Evolutionary conservation across 2,113 vertebrate genomes (phyloP).

Genomic region (Prunella himalayana): DNA sequence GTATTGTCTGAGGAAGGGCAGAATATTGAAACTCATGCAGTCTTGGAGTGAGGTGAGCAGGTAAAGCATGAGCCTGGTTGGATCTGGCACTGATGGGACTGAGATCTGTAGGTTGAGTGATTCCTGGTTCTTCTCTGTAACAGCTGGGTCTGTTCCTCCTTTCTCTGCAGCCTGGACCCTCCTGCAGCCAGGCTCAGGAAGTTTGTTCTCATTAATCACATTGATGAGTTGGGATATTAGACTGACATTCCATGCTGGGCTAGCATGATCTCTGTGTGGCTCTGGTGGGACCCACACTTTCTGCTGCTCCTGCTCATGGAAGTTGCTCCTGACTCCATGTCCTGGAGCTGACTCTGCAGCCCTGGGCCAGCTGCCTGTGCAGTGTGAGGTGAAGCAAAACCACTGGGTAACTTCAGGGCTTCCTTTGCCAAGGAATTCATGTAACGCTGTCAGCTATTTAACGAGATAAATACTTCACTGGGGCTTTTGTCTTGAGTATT

Average conservation of each 20-base stretch:
- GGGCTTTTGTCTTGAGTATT: conserved; percentile 39
- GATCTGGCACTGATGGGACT: not conserved
- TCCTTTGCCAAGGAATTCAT: conserved; percentile 38
- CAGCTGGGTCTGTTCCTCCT: not conserved
- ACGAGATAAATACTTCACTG: conserved; percentile 42
- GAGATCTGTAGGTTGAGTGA: not conserved
- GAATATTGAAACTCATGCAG: not conserved
- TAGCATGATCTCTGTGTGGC: not conserved
- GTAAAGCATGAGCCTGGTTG: not conserved
- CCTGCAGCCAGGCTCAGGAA: not conserved
- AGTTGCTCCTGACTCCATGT: not conserved
- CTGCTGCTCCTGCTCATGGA: not conserved
- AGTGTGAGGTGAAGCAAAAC: conserved; percentile 17
- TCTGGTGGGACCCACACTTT: not conserved
- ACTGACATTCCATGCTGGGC: rapidly evolving
- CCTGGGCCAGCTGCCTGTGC: not conserved
- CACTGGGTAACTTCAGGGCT: not conserved
- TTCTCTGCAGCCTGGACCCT: no score
- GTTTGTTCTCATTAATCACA: no score
- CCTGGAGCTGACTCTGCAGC: not conserved
- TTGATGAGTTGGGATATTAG: not conserved
- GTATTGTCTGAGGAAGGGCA: not conserved
- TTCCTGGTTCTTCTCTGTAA: not conserved
- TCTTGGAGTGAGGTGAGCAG: not conserved
- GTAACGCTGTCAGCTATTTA: conserved; percentile 24